Base-by-base conservation (phyloP, 1,140 invertebrate species). In the Phenacoccus solenopsis region DNA sequence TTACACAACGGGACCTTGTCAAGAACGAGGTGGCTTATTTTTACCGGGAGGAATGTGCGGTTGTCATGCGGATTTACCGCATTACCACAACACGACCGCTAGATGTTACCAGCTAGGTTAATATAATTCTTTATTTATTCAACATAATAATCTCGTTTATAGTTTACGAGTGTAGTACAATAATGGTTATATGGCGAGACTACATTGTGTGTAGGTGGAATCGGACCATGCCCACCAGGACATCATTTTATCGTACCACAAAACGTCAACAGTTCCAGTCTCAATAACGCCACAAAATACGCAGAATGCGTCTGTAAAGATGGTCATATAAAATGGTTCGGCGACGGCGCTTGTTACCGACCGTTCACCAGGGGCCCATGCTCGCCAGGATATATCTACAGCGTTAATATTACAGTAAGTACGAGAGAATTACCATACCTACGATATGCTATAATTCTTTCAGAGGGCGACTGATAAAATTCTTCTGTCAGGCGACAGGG, bases 31-130 rank as follows among this genome's bases (percentile, higher is more conserved):
- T 0, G 83, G 87, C 75, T 78, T 91, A 38, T 91, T 91, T 77
- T 77, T 91, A 69, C 88, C 89, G 0, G 85, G 85, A 5, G 84
- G 84, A 0, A 79, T 77, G 2, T 92, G 90, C 74, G 89, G 88
- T 24, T 92, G 90, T 73, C 81, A 86, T 69, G 72, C 77, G 1
- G 79, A 84, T 71, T 74, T 91, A 72, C 87, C 88, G 1, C 88
- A 91, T 74, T 91, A 87, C 77, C 83, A 90, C 75, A 80, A 83
- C 24, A 77, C 79, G 0, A 87, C 85, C 20, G 78, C 81, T 59
- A 84, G 84, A 75, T 92, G 90, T 77, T 91, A 87, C 77, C 86
- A 88, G 77, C 79, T 91, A 75, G 89, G 89, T 89, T 81, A 82
- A 76, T 74, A 27, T n/a, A 38, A 16, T 69, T 61, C 38, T 25